Conservation (phyloP, 1,140 invertebrate species). For the honey bee (Apis mellifera) region DNA sequence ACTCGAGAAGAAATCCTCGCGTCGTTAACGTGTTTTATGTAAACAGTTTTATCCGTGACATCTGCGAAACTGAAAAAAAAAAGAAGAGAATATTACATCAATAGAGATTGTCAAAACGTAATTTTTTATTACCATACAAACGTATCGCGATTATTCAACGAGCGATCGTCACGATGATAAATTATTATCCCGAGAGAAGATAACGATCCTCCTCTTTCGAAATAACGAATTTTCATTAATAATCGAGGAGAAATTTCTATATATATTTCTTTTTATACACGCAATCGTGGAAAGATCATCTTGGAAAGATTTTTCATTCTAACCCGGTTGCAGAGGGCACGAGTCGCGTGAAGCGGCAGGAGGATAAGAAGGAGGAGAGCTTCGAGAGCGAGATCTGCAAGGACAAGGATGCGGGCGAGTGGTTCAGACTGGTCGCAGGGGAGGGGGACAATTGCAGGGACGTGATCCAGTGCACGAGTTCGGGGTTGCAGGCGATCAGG, state of each 20-base stretch:
- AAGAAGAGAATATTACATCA: neutral
- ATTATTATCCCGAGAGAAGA: too few species aligned
- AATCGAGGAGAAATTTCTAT: too few species aligned
- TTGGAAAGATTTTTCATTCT: too few species aligned
- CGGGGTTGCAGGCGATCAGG: slow-evolving; percentile 94
- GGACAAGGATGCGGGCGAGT: slow-evolving; percentile 97
- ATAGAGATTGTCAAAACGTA: too few species aligned
- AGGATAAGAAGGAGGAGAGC: slow-evolving; percentile 90
- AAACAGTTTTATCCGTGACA: neutral
- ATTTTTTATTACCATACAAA: too few species aligned
- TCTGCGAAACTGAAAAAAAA: neutral
- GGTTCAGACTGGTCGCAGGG: slow-evolving; percentile 94
- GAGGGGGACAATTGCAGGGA: slow-evolving; percentile 96
- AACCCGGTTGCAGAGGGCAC: slow-evolving; percentile 78
- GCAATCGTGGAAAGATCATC: too few species aligned
- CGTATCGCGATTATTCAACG: too few species aligned
- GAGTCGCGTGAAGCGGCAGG: slow-evolving; percentile 83
- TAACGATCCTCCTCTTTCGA: too few species aligned
- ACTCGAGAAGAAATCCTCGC: neutral
- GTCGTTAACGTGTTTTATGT: neutral
- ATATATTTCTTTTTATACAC: too few species aligned
- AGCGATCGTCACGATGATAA: too few species aligned
- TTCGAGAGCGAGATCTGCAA: slow-evolving; percentile 95
- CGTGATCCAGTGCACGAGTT: slow-evolving; percentile 97
- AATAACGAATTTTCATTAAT: too few species aligned